Evolutionary conservation across 2,797 vertebrate genomes (phyloP).

Genomic region (Danionella dracula): DNA sequence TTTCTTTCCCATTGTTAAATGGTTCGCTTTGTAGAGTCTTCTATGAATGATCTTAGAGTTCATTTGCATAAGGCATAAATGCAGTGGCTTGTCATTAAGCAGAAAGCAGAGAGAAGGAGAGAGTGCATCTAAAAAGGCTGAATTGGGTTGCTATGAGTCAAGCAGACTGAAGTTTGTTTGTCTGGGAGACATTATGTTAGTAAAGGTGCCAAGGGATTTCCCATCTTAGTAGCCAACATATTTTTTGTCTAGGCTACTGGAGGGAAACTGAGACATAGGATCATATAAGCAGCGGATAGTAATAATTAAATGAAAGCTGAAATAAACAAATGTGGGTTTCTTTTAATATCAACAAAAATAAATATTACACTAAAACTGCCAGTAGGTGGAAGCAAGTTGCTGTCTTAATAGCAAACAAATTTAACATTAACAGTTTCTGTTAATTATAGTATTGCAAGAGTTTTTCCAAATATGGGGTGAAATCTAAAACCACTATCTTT

Average conservation of each 20-base stretch:
- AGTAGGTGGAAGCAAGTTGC: no score
- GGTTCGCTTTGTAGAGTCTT: conserved; percentile 26
- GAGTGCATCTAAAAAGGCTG: conserved; percentile 21
- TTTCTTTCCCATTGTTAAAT: conserved; percentile 23
- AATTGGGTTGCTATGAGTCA: conserved; percentile 1
- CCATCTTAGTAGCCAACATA: conserved; percentile 18
- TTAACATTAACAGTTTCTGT: no score
- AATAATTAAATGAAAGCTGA: no score
- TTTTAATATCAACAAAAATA: no score
- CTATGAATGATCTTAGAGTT: conserved; percentile 25
- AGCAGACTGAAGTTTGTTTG: conserved; percentile 8
- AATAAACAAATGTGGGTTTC: no score
- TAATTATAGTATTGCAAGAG: no score
- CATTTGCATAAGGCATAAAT: conserved; percentile 32
- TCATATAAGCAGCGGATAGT: no score
- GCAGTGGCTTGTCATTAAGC: background rate
- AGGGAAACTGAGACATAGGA: conserved; percentile 15
- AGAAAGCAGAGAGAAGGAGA: background rate
- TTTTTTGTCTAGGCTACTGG: conserved; percentile 3
- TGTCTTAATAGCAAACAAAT: no score
- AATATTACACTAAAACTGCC: no score
- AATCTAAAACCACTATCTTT: no score
- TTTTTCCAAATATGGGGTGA: no score
- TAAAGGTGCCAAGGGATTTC: conserved; percentile 22
- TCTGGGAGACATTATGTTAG: conserved; percentile 26